Conservation (phyloP, 1,140 invertebrate species). For the Panulirus ornatus region DNA sequence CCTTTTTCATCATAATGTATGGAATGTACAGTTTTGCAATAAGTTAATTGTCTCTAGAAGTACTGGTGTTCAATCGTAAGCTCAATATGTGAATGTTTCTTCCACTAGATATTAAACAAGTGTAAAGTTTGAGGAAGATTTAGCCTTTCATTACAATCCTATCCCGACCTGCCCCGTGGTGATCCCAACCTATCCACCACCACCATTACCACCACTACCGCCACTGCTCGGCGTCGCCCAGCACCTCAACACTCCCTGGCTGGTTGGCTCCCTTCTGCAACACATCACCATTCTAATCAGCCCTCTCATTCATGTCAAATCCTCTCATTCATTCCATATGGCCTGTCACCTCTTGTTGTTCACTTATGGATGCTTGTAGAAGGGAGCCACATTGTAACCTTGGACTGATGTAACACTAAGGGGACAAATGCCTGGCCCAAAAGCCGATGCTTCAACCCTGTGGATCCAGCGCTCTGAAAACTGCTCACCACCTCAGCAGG, state of each 20-base stretch:
- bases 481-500: constrained; percentile 22
- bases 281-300: background rate
- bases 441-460: background rate
- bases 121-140: constrained; percentile 75
- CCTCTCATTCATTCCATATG: background rate
- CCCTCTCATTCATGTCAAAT: background rate
- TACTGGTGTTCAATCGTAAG: constrained; percentile 74
- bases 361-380: constrained; percentile 9
- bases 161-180: constrained; percentile 60
- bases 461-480: background rate
- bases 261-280: constrained; percentile 47
- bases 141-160: constrained; percentile 75
- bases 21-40: constrained; percentile 74
- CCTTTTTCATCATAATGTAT: constrained; percentile 65
- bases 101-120: constrained; percentile 75
- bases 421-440: background rate
- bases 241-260: constrained; percentile 26
- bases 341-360: background rate
- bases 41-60: constrained; percentile 68
- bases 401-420: background rate
- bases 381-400: background rate
- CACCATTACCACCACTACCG: constrained; percentile 51
- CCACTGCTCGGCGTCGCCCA: constrained; percentile 29
- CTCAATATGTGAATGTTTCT: constrained; percentile 76
- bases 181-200: constrained; percentile 50